Evolutionary conservation across 35 echinoderm and acorn worm genomes (phyloP).

Genomic region (Ptychodera flava): DNA sequence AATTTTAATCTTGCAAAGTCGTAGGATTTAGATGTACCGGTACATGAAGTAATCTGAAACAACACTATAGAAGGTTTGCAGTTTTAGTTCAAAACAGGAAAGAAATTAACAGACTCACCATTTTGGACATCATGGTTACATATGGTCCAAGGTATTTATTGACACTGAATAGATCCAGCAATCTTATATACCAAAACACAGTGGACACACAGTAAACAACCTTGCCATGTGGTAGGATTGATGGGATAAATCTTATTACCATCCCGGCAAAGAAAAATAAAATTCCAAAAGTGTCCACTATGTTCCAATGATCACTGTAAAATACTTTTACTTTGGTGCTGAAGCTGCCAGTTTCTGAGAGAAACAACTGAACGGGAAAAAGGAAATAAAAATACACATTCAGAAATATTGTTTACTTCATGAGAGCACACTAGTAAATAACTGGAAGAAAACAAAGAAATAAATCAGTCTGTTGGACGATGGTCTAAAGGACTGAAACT

Average conservation of each 20-base stretch:
- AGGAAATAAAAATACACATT: neutral
- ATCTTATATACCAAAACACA: constrained; percentile 78
- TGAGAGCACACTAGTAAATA: too few species aligned
- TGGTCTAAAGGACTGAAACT: too few species aligned
- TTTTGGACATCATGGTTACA: constrained; percentile 96
- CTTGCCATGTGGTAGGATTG: constrained; percentile 38
- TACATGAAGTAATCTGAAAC: too few species aligned
- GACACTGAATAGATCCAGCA: constrained; percentile 79
- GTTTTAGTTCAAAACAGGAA: too few species aligned
- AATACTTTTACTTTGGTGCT: constrained; percentile 71
- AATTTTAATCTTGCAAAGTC: too few species aligned
- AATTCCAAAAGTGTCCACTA: constrained; percentile 55
- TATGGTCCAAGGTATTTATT: constrained; percentile 91
- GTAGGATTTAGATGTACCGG: too few species aligned
- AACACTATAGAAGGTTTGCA: too few species aligned
- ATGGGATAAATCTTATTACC: constrained; percentile 43
- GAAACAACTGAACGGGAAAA: constrained; percentile 42
- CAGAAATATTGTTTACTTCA: too few species aligned
- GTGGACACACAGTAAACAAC: constrained; percentile 75
- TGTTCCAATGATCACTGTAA: constrained; percentile 61
- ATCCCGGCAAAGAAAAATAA: constrained; percentile 66
- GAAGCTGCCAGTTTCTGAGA: constrained; percentile 55
- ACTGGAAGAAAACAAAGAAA: too few species aligned
- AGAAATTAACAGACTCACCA: constrained; percentile 82
- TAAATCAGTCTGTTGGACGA: too few species aligned